Evolutionary conservation across 2,888 invertebrate species (phyloP).

Genomic region (Sceliomorpha sp.): DNA sequence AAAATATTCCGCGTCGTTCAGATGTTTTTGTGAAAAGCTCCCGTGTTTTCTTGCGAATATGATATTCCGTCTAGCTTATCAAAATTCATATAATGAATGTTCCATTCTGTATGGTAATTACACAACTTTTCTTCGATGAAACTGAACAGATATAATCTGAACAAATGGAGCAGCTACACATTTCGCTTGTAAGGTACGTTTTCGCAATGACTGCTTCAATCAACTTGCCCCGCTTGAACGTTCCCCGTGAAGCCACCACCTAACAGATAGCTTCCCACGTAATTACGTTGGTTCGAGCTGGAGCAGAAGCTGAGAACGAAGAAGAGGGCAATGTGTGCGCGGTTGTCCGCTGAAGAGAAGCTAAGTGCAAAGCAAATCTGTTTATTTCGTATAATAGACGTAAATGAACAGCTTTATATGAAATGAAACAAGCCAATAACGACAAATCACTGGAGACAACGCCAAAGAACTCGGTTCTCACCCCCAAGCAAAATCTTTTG

Average conservation of each 20-base stretch:
- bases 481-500: slow-evolving; percentile 40
- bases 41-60: too few relatives aligned
- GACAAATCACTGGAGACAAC: slow-evolving; percentile 61
- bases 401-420: slow-evolving; percentile 71
- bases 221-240: slow-evolving; percentile 34
- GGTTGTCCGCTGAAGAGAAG: slow-evolving; percentile 63
- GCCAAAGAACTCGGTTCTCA: slow-evolving; percentile 47
- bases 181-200: slow-evolving; percentile 39
- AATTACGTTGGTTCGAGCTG: slow-evolving; percentile 58
- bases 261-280: slow-evolving; percentile 60
- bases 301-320: slow-evolving; percentile 40
- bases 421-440: slow-evolving; percentile 72
- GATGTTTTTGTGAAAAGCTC: too few relatives aligned
- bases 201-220: slow-evolving; percentile 37
- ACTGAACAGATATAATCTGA: slow-evolving; percentile 20
- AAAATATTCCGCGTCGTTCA: not conserved
- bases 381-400: slow-evolving; percentile 75
- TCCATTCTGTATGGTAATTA: not conserved
- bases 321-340: slow-evolving; percentile 55
- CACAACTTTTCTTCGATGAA: slow-evolving; percentile 11
- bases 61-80: too few relatives aligned
- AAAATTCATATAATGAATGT: too few relatives aligned
- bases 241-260: slow-evolving; percentile 46
- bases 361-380: slow-evolving; percentile 70
- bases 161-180: slow-evolving; percentile 7